These are phyloP conservation scores for Tinea pellionella DNA, from an alignment of 2,888 invertebrate genomes.

Conservation along the genomic window DNA sequence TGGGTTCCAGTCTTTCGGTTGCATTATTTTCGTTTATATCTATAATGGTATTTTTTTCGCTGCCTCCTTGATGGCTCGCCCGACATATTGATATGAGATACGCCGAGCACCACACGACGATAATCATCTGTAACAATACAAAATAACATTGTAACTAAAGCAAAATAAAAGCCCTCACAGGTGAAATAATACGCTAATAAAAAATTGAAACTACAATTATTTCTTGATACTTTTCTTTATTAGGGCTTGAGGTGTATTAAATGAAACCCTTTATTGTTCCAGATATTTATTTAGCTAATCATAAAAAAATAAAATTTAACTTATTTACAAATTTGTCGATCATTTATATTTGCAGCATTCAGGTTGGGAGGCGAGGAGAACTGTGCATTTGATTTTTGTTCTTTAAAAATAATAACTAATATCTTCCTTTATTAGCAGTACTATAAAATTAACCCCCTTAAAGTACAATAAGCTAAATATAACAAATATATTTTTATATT, in stretches of 20 bases:
- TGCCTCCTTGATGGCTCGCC: constrained; percentile 45
- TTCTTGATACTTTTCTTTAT: constrained; percentile 57
- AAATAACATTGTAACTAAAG: constrained; percentile 31
- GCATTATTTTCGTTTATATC: constrained; percentile 34
- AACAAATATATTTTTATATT: too few species aligned
- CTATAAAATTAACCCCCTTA: too few species aligned
- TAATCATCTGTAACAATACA: constrained; percentile 62
- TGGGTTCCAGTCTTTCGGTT: constrained; percentile 60
- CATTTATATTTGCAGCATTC: neutral
- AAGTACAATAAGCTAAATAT: too few species aligned
- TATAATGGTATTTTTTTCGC: constrained; percentile 47
- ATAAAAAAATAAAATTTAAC: constrained; percentile 32
- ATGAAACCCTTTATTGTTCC: constrained; percentile 59
- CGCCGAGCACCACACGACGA: constrained; percentile 33
- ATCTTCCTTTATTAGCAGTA: too few species aligned
- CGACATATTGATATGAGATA: constrained; percentile 31
- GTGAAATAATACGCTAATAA: constrained; percentile 27
- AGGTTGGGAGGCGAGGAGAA: neutral
- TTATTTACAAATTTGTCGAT: neutral
- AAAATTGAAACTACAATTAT: constrained; percentile 61
- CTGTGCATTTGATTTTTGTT: constrained; percentile 1
- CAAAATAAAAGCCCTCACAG: constrained; percentile 18
- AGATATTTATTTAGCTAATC: constrained; percentile 43
- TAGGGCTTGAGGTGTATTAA: constrained; percentile 53
- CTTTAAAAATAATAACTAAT: too few species aligned